Conservation (phyloP, 2,113 vertebrate species). For the Apus apus region DNA sequence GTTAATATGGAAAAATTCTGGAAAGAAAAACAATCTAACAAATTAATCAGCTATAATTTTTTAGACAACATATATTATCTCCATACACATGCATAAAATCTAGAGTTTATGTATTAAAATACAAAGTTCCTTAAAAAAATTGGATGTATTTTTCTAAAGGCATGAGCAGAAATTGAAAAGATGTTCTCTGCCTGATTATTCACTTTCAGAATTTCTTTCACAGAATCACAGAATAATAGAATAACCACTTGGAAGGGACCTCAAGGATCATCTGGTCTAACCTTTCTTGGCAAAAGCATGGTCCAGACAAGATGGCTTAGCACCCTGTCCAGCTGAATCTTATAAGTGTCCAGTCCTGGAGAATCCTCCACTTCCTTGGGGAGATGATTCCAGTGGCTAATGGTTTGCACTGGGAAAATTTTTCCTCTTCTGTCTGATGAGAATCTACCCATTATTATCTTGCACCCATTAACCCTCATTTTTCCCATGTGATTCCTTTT, state of each 20-base stretch:
- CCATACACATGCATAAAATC: not conserved
- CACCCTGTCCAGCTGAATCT: not conserved
- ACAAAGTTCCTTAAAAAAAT: not conserved
- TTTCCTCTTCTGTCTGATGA: not conserved
- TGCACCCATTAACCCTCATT: not conserved
- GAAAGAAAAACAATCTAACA: not conserved
- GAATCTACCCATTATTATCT: not conserved
- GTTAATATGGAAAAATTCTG: not conserved
- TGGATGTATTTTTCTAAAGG: not conserved
- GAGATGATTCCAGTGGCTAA: not conserved
- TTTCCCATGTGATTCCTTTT: not conserved
- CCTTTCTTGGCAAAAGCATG: accelerated
- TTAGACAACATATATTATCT: not conserved
- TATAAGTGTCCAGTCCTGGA: accelerated
- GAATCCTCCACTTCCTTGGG: not conserved
- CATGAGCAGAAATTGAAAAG: not conserved
- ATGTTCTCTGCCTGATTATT: not conserved
- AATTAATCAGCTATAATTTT: not conserved
- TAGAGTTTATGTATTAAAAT: not conserved
- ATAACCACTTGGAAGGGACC: not conserved
- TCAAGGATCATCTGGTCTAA: not conserved
- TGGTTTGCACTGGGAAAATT: not conserved
- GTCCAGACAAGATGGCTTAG: not conserved
- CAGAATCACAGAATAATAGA: not conserved
- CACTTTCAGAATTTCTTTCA: not conserved